These are phyloP conservation scores for Marasmarcha lunaedactyla DNA, from an alignment of 2,888 invertebrate genomes.

Conservation along the genomic window DNA sequence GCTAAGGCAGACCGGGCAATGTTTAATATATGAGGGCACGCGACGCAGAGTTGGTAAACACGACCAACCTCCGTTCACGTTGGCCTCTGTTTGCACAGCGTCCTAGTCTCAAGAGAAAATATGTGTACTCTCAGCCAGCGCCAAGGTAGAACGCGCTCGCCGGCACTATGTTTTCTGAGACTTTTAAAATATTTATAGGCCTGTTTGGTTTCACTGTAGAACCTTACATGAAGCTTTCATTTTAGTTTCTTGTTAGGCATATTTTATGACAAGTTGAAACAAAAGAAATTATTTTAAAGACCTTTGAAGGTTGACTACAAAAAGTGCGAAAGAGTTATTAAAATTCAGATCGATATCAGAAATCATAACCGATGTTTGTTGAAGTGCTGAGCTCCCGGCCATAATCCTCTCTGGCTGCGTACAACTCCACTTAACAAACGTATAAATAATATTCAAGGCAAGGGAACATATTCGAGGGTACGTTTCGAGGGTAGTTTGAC, in stretches of 20 bases:
- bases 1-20: conserved; percentile 35
- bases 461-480: conserved; percentile 67
- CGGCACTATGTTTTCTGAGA: conserved; percentile 54
- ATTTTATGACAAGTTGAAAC: no score
- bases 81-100: conserved; percentile 59
- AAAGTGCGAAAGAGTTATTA: conserved; percentile 19
- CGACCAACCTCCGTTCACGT: conserved; percentile 55
- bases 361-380: conserved; percentile 64
- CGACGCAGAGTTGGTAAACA: conserved; percentile 64
- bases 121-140: conserved; percentile 64
- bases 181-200: conserved; percentile 32
- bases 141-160: conserved; percentile 37
- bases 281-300: no score
- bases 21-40: conserved; percentile 68
- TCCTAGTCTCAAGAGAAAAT: conserved; percentile 67
- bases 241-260: neutral
- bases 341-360: conserved; percentile 15
- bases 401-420: conserved; percentile 51
- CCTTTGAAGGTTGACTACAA: no score
- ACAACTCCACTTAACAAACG: conserved; percentile 69
- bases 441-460: conserved; percentile 70
- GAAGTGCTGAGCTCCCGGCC: conserved; percentile 62
- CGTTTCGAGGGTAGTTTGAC: conserved; percentile 65
- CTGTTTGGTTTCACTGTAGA: conserved; percentile 1
- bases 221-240: neutral